Evolutionary conservation across 2,888 invertebrate species (phyloP).

Genomic region (Plebejus melissa): DNA sequence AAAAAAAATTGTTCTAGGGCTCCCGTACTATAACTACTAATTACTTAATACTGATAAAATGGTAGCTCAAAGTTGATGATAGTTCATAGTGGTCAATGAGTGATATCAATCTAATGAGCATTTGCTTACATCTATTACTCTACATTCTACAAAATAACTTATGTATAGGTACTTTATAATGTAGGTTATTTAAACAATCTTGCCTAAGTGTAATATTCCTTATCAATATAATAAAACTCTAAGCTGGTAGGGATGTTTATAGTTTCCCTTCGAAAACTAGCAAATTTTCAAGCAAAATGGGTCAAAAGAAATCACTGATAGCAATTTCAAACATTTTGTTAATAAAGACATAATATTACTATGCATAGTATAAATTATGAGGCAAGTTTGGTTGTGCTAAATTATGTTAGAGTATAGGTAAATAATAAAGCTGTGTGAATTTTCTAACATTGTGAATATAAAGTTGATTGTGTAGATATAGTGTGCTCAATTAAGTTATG

Average conservation of each 20-base stretch:
- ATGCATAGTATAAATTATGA: neutral
- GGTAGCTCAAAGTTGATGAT: neutral
- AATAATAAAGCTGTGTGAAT: neutral
- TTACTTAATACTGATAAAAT: neutral
- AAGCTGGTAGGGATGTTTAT: no score
- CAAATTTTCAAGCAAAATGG: no score
- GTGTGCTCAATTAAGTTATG: neutral
- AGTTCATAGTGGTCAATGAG: neutral
- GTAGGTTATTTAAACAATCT: neutral
- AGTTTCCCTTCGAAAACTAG: no score
- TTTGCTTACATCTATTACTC: neutral
- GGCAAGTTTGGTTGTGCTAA: neutral
- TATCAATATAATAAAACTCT: no score
- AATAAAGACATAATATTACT: no score
- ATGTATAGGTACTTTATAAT: neutral
- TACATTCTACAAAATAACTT: neutral
- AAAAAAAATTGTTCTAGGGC: no score
- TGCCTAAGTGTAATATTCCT: neutral
- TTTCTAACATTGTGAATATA: neutral
- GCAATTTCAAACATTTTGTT: no score
- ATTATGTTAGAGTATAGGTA: neutral
- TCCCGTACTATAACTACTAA: neutral
- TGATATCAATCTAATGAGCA: neutral
- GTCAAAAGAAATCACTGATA: no score
- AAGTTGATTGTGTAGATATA: neutral